Evolutionary conservation across 2,797 vertebrate species (phyloP), one percentile per base, ranked within the genome.

Genomic region (Phoeniculus purpureus): DNA sequence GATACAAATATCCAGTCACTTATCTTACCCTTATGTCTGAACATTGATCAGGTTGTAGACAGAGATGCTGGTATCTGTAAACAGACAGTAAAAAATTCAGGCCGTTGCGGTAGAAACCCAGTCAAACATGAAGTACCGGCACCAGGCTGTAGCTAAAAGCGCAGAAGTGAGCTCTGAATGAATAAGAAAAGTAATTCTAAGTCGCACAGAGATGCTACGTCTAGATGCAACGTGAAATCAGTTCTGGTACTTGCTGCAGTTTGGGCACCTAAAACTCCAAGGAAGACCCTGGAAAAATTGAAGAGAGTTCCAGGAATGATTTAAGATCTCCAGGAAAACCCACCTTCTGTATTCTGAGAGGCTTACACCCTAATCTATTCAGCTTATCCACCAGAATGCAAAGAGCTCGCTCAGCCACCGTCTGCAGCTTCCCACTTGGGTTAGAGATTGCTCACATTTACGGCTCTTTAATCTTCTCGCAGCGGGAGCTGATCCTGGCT

Each of bases 391-490:
- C 37, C 58, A 51, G 92, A 94, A 93, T 83, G 87, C 70, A 90
- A 89, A 90, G 73, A 83, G 34, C 75, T 95, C 7, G 1, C 37
- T 80, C 87, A 72, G 79, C 56, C 87, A 79, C 71, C 2, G 6
- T 56, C 80, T 81, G 87, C 86, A 87, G 86, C 62, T 93, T 90
- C 73, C 70, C 61, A 72, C 70, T 90, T 65, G 73, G 90, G 76
- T 54, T 93, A 51, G 84, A 92, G 94, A 93, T 87, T 94, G 88
- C 90, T 95, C 86, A 85, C 81, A 64, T 91, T 93, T 92, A 75
- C 6, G 0, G 70, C 81, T 91, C 76, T 93, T 94, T 94, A 95
- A 90, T 94, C 90, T 85, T 87, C 76, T 70, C 7, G 0, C 31
- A 43, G 78, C 10, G 40, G 73, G 84, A 94, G 58, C 81, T 58